phyloP scores from a whole-genome alignment of 2,113 vertebrate species.

The Octodon degus region DNA sequence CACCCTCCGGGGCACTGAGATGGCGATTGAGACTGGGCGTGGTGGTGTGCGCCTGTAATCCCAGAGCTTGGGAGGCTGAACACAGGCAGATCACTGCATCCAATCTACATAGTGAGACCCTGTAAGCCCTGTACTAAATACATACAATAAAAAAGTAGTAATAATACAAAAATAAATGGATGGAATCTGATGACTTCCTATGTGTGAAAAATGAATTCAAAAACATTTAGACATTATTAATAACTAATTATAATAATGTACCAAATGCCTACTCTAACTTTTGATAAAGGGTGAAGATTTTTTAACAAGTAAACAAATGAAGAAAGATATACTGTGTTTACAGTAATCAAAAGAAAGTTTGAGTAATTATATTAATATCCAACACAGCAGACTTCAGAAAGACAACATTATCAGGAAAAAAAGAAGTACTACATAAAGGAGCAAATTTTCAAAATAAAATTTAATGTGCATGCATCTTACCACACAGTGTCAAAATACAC shows the following conservation, averaged over 20 bases:
- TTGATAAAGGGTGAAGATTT: neutral
- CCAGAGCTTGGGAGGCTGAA: too few relatives aligned
- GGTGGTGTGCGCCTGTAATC: too few relatives aligned
- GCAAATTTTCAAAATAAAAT: neutral
- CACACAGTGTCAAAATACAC: neutral
- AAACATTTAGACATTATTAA: neutral
- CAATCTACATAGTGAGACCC: too few relatives aligned
- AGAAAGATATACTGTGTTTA: neutral
- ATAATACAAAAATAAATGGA: neutral
- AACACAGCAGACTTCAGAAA: neutral
- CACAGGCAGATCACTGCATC: too few relatives aligned
- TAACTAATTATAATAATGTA: slow-evolving; percentile 1
- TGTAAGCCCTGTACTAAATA: too few relatives aligned
- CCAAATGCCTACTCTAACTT: neutral
- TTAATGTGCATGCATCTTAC: neutral
- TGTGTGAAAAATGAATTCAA: neutral
- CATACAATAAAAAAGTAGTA: too few relatives aligned
- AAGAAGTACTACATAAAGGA: neutral
- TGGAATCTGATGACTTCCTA: neutral
- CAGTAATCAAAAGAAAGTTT: neutral
- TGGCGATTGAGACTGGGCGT: too few relatives aligned
- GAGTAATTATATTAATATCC: neutral
- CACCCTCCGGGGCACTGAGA: too few relatives aligned
- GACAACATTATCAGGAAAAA: neutral
- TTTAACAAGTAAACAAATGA: neutral